Conservation (phyloP, 2,888 invertebrate genomes). For the Lingula anatina region DNA sequence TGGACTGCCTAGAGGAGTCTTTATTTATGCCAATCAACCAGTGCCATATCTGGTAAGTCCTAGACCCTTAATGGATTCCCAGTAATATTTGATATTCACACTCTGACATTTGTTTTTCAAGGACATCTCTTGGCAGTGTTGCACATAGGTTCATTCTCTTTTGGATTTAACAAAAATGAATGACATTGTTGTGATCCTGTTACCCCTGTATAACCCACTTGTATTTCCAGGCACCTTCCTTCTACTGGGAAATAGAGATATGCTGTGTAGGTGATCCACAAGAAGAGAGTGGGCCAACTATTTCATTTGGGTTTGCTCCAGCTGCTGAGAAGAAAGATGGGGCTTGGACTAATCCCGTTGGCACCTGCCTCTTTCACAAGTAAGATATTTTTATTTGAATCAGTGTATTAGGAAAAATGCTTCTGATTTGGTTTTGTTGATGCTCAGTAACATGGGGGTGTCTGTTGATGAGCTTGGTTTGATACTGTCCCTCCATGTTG, state of each 20-base stretch:
- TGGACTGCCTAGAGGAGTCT: conserved; percentile 48
- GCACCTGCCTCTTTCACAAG: conserved; percentile 49
- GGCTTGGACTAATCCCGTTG: conserved; percentile 50
- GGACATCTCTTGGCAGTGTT: no score
- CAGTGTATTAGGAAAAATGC: neutral
- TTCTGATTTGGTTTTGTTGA: neutral
- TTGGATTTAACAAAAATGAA: no score
- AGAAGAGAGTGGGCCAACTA: conserved; percentile 45
- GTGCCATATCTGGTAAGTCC: conserved; percentile 40
- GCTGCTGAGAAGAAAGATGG: conserved; percentile 50
- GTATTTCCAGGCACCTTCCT: conserved; percentile 41
- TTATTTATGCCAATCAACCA: conserved; percentile 48
- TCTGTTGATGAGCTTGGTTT: neutral
- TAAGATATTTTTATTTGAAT: conserved; percentile 15
- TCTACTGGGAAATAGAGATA: conserved; percentile 50
- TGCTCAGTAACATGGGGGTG: no score
- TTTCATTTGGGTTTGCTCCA: conserved; percentile 51
- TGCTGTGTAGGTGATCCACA: conserved; percentile 45
- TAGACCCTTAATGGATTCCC: no score
- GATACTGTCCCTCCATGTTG: neutral
- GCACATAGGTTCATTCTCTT: no score
- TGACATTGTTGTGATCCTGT: no score
- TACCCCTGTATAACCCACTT: no score
- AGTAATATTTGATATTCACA: no score
- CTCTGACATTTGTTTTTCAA: no score